A percentile compares a stretch with the other conserved stretches of the same genome.
These are phyloP conservation scores for Pristionchus japonicus DNA, from an alignment of 2,888 invertebrate genomes.

Conservation along the genomic window DNA sequence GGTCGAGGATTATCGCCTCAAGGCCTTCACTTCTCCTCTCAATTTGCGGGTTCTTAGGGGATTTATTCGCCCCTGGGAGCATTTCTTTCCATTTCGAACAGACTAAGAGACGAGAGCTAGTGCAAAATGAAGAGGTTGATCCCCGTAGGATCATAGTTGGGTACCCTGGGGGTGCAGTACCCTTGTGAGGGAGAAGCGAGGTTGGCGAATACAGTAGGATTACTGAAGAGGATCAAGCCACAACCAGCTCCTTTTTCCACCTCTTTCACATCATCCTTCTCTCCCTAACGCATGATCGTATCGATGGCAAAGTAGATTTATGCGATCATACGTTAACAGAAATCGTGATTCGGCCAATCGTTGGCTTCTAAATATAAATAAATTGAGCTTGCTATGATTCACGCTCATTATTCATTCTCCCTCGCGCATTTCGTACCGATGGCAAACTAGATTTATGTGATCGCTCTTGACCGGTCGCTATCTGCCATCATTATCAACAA, in stretches of 20 bases:
- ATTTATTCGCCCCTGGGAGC: neutral
- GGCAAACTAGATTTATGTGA: neutral
- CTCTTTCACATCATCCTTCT: neutral
- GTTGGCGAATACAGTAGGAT: conserved; percentile 10
- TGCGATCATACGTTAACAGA: too few relatives aligned
- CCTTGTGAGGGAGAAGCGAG: neutral
- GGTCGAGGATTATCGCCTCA: neutral
- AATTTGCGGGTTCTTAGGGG: neutral
- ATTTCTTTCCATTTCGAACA: neutral
- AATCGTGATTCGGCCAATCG: too few relatives aligned
- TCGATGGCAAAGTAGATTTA: neutral
- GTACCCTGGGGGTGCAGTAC: neutral
- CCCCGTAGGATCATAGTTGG: too few relatives aligned
- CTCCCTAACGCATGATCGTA: neutral
- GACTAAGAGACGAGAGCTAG: neutral
- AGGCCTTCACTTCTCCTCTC: neutral
- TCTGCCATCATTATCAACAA: too few relatives aligned
- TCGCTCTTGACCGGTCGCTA: neutral
- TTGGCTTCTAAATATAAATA: too few relatives aligned
- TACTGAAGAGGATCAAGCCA: conserved; percentile 17
- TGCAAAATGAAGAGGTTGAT: neutral
- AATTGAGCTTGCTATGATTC: too few relatives aligned
- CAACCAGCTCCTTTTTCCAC: neutral
- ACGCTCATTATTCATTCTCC: too few relatives aligned
- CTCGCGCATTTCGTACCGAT: neutral